A percentile compares a stretch with the other conserved stretches of the same genome.
These are phyloP conservation scores for Limnephilus auricula DNA, from an alignment of 2,888 invertebrate species.

Conservation along the genomic window DNA sequence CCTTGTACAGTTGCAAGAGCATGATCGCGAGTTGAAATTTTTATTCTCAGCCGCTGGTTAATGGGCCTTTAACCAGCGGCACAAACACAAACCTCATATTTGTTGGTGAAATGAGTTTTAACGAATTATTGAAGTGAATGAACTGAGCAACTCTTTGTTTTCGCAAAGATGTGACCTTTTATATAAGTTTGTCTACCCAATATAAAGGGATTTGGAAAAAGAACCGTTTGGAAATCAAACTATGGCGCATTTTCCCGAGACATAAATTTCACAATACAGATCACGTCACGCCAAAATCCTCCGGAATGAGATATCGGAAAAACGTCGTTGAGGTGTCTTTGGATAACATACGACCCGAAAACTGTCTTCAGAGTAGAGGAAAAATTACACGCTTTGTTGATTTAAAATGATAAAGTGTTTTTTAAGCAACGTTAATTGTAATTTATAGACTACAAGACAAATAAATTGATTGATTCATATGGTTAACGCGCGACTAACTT, in stretches of 20 bases:
- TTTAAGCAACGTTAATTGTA: neutral
- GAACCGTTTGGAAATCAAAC: neutral
- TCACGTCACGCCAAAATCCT: conserved; percentile 63
- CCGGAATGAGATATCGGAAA: conserved; percentile 66
- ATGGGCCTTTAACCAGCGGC: no score
- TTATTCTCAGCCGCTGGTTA: no score
- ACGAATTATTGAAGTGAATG: neutral
- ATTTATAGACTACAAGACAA: neutral
- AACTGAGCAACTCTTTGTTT: neutral
- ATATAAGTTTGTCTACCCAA: neutral
- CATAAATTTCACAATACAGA: conserved; percentile 62
- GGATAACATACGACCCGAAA: conserved; percentile 57
- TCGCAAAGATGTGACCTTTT: neutral
- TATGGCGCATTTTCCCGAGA: neutral
- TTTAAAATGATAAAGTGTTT: conserved; percentile 20
- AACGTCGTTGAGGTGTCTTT: conserved; percentile 59
- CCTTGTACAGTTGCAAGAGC: no score
- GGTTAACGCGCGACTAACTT: neutral
- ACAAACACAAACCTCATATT: neutral
- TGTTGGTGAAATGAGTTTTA: neutral
- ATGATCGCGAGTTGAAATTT: no score
- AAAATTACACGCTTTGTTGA: conserved; percentile 32
- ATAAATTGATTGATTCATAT: neutral
- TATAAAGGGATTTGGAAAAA: neutral
- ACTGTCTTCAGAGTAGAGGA: conserved; percentile 47